Evolutionary conservation across 2,888 invertebrate species (phyloP).

Genomic region (Ctenicera cuprea): DNA sequence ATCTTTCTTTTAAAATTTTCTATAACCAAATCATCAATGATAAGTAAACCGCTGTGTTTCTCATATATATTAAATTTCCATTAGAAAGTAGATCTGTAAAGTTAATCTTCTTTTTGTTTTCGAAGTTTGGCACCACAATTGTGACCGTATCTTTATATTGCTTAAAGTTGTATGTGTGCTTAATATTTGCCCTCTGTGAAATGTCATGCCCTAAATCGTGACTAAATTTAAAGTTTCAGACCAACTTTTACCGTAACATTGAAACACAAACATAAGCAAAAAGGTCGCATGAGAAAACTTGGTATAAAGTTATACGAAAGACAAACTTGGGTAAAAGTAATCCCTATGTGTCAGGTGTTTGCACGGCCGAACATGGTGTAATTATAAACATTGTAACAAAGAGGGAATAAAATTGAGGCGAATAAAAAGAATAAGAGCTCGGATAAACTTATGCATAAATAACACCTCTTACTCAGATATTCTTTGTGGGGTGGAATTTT

Average conservation of each 20-base stretch:
- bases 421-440: not conserved
- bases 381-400: slow-evolving; percentile 6
- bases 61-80: too few relatives aligned
- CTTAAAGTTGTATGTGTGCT: too few relatives aligned
- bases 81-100: too few relatives aligned
- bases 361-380: not conserved
- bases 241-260: slow-evolving; percentile 10
- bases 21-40: too few relatives aligned
- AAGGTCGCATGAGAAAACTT: slow-evolving; percentile 21
- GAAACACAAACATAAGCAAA: slow-evolving; percentile 22
- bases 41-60: too few relatives aligned
- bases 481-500: slow-evolving; percentile 8
- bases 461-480: slow-evolving; percentile 22
- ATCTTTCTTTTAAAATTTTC: too few relatives aligned
- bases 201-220: slow-evolving; percentile 1
- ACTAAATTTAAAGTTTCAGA: slow-evolving; percentile 12
- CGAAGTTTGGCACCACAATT: not conserved
- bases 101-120: too few relatives aligned
- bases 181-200: not conserved
- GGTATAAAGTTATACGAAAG: slow-evolving; percentile 5
- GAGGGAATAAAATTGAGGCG: slow-evolving; percentile 1
- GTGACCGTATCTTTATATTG: not conserved
- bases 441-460: slow-evolving; percentile 14
- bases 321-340: slow-evolving; percentile 16
- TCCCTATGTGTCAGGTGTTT: slow-evolving; percentile 7